A percentile compares a stretch with the other conserved stretches of the same genome.
phyloP scores from a whole-genome alignment of 2,888 invertebrate species.

The Lapara coniferarum region DNA sequence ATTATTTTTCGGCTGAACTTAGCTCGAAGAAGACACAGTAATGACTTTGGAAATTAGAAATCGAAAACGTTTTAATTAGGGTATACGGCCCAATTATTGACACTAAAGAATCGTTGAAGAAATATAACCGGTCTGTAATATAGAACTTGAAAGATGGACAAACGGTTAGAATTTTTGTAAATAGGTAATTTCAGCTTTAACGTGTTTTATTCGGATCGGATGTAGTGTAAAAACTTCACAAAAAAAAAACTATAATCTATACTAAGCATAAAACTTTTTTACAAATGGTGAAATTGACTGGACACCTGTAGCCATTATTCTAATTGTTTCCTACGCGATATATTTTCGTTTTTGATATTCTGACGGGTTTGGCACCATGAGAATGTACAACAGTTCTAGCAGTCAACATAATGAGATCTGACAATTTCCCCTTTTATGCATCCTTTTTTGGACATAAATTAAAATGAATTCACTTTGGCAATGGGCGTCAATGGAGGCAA shows the following conservation, averaged over 20 bases:
- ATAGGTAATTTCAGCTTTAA: too few relatives aligned
- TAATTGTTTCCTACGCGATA: conserved; percentile 21
- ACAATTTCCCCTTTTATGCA: conserved; percentile 11
- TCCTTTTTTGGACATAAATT: not conserved
- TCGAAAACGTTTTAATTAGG: too few relatives aligned
- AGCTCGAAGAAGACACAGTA: too few relatives aligned
- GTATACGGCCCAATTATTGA: too few relatives aligned
- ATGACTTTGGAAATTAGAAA: too few relatives aligned
- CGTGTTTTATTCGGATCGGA: not conserved
- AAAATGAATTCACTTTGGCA: not conserved
- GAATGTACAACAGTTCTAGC: conserved; percentile 32
- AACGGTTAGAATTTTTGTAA: too few relatives aligned
- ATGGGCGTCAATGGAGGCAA: too few relatives aligned
- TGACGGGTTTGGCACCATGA: conserved; percentile 48
- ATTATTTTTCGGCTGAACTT: too few relatives aligned
- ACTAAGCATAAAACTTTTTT: not conserved
- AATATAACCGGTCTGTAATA: too few relatives aligned
- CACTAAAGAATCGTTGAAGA: too few relatives aligned
- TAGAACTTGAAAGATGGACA: too few relatives aligned
- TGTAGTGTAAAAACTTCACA: not conserved
- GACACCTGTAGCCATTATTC: conserved; percentile 40
- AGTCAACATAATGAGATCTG: conserved; percentile 22
- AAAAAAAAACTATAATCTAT: not conserved
- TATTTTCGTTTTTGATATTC: conserved; percentile 29
- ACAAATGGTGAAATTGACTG: conserved; percentile 45